Conservation (phyloP, 1,140 invertebrate species). For the Leptopilina boulardi region DNA sequence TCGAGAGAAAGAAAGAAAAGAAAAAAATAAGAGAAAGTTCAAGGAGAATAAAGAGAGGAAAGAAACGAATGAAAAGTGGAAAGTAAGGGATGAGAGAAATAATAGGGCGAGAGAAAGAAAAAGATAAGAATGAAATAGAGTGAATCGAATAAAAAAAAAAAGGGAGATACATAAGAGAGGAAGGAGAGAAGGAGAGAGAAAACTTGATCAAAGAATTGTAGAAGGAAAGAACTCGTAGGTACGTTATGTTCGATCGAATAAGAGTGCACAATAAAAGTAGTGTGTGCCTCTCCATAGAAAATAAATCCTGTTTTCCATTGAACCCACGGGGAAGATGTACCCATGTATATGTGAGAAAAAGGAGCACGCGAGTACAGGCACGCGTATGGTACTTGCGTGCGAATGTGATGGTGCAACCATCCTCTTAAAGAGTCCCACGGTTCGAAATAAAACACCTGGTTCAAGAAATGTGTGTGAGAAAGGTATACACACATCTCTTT, state of each 20-base stretch:
- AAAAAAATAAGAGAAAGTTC: slow-evolving; percentile 35
- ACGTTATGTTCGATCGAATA: slow-evolving; percentile 68
- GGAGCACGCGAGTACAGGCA: slow-evolving; percentile 42
- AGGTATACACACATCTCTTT: neutral
- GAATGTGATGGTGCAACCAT: slow-evolving; percentile 64
- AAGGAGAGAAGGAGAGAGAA: slow-evolving; percentile 44
- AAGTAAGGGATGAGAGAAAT: neutral
- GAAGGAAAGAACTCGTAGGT: slow-evolving; percentile 47
- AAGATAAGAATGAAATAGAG: neutral
- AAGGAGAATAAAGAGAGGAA: slow-evolving; percentile 41
- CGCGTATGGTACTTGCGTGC: slow-evolving; percentile 44
- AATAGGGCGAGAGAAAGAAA: neutral
- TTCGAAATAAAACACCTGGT: slow-evolving; percentile 73
- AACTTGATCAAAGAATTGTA: slow-evolving; percentile 55
- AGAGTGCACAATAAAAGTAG: slow-evolving; percentile 69
- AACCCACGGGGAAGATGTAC: slow-evolving; percentile 56
- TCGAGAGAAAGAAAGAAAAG: slow-evolving; percentile 15
- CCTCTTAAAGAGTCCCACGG: slow-evolving; percentile 72
- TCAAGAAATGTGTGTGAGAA: slow-evolving; percentile 51
- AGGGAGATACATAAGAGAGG: slow-evolving; percentile 21
- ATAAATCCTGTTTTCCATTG: slow-evolving; percentile 74
- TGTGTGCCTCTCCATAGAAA: slow-evolving; percentile 63
- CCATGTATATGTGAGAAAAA: slow-evolving; percentile 42
- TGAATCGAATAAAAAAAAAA: slow-evolving; percentile 36
- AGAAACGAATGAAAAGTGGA: slow-evolving; percentile 49